Evolutionary conservation across 2,797 vertebrate genomes (phyloP), one percentile per base, ranked within the genome.

Genomic region (Clarias pachynema): DNA sequence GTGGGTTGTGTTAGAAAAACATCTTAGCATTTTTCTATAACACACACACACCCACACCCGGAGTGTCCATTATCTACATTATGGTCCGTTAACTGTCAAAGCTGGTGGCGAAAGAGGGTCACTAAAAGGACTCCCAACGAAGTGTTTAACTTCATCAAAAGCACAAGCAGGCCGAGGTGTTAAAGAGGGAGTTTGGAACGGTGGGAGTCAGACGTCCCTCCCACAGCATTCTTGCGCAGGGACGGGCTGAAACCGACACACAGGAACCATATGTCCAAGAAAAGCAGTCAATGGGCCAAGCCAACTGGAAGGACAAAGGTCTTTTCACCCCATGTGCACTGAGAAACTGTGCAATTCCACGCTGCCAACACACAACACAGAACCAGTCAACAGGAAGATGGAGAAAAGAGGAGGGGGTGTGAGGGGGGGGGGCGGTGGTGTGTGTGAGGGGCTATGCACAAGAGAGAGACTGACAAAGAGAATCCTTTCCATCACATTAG

Each of bases 121-220:
- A 77, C 53, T 59, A 74, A 70, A 85, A 82, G 80, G 69, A 57
- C 81, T 62, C 86, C 93, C 91, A 93, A 93, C 94, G 87, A 94
- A 92, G 93, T 95, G 94, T 94, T 96, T 95, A 95, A 95, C 91
- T 94, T 94, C 88, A 95, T 94, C 91, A 92, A 86, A 92, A 91
- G 93, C 90, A 87, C 87, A 91, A 89, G 89, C 89, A 89, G 65
- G 86, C 88, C 87, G 26, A 93, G 89, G 93, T 92, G 94, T 87
- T 88, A 89, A 88, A 86, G 75, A 83, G 85, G 80, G 59, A 92
- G 91, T 92, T 81, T 86, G 78, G 40, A 60, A 69, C 12, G 34
- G 29, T 18, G 56, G 57, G 40, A 31, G 70, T 15, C 93, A 92
- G 81, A 89, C 89, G 90, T 91, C 93, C 94, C 88, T 85, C 95